Evolutionary conservation across 2,113 vertebrate species (phyloP), one percentile per base, ranked within the genome.

Genomic region (Typhlomys cinereus): DNA sequence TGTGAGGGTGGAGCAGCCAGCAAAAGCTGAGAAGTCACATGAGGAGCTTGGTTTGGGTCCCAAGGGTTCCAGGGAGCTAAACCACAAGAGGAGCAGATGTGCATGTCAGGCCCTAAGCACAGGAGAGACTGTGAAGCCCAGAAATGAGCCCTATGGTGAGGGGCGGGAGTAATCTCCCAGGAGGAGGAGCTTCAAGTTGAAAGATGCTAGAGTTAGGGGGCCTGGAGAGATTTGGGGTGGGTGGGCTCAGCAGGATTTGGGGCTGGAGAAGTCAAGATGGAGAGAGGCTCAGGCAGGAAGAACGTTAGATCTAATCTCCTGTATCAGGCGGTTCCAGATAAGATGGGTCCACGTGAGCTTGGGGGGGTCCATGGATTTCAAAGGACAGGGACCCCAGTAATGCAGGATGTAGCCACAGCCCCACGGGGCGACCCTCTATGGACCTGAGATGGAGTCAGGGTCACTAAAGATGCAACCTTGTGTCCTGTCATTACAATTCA

Each of bases 391-490:
- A 59, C 36, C 10, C 4, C 18, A 7, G 10, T 27, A 20, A 3
- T 5, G 67, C 52, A 34, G 4, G 7, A 23, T 17, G 21, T 7
- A 3, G 34, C n/a, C 1, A 29, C 50, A 18, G 34, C 21, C 83
- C 44, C 64, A 15, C 0, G 2, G 25, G 39, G 21, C 18, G 17
- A 39, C 2, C 11, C 52, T n/a, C 0, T 5, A n/a, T 54, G 20
- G 8, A 11, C 57, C 29, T 52, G 76, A 46, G 73, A 73, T 61
- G 23, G 11, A 66, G 12, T 6, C 12, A 7, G 6, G 13, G 34
- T 78, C 18, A 71, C 41, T 13, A 10, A 44, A 66, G 44, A 85
- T 31, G 17, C 18, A 52, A 57, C 57, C 39, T 27, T 62, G n/a
- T 36, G 41, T 66, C 46, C 14, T 52, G 13, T 48, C 75, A 46